Conservation (phyloP, 2,888 invertebrate species). For the Thalpophila matura region DNA sequence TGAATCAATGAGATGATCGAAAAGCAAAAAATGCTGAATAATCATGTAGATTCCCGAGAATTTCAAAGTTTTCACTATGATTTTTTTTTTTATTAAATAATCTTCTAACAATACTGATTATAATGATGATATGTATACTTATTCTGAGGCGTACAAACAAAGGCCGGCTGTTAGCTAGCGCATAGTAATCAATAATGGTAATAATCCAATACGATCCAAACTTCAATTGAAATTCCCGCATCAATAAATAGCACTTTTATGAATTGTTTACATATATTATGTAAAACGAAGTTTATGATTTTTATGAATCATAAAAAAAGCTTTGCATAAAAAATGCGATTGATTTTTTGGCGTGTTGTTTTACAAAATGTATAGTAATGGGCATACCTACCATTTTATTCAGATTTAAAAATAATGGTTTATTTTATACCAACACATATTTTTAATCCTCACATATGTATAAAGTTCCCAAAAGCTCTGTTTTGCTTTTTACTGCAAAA, state of each 20-base stretch:
- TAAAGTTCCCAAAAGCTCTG: no score
- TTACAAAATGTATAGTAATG: not conserved
- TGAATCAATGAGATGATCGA: no score
- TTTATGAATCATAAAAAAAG: slow-evolving; percentile 8
- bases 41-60: no score
- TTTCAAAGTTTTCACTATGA: no score
- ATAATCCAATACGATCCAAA: not conserved
- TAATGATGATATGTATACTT: no score
- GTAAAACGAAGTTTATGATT: slow-evolving; percentile 17
- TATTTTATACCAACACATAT: not conserved
- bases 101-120: no score
- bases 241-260: not conserved
- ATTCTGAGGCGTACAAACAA: no score
- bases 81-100: no score
- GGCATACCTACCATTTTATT: not conserved
- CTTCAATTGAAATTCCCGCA: not conserved
- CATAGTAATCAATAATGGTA: not conserved
- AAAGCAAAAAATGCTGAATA: no score
- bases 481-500: not conserved
- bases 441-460: no score
- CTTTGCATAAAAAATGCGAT: slow-evolving; percentile 16
- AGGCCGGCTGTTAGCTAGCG: not conserved
- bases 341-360: slow-evolving; percentile 3
- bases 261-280: slow-evolving; percentile 7
- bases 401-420: no score